Base-by-base conservation (phyloP, 2,113 vertebrate species). In the Blennius ocellaris region DNA sequence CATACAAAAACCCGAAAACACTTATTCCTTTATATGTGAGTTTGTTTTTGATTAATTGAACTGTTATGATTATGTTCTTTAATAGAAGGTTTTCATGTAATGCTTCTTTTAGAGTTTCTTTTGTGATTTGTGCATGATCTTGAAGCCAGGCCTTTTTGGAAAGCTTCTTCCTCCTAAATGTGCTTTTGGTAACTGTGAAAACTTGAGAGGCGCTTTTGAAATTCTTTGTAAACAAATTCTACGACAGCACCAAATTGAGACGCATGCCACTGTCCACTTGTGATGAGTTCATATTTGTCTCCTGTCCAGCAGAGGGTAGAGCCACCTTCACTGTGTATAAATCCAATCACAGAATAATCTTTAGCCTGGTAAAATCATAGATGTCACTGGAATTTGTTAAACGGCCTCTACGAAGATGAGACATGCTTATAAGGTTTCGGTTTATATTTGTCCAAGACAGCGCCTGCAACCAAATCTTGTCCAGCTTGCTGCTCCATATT, bases 401-500 rank as follows among this genome's bases (percentile, higher is more conserved):
- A 81, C 56, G 51, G 55, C 48, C 62, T 74, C 55, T 68, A 76
- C 76, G 66, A 69, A 57, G 55, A 43, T 51, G 59, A 3, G 1
- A 76, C 60, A 56, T 37, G 51, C 87, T 88, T 87, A 87, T 85
- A 83, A 77, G 80, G 84, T 69, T 86, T 82, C 73, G 76, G 83
- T 91, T 92, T 92, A 92, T 91, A 93, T 91, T 88, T 82, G 84
- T 89, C 87, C 78, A 69, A 69, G 58, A 57, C 62, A 64, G 72
- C 69, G 60, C 73, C 63, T 73, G 83, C 83, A 81, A 68, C 66
- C 56, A 86, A 82, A 90, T 79, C 73, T 83, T 76, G 53, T 73
- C 78, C 66, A 82, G 76, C 69, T 51, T 58, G 74, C 71, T 75
- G 41, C 41, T 16, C 64, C 59, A 65, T 69, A 81, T 92, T 71